Base-by-base conservation (phyloP, 2,888 invertebrate genomes). In the Caradrina clavipalpis region DNA sequence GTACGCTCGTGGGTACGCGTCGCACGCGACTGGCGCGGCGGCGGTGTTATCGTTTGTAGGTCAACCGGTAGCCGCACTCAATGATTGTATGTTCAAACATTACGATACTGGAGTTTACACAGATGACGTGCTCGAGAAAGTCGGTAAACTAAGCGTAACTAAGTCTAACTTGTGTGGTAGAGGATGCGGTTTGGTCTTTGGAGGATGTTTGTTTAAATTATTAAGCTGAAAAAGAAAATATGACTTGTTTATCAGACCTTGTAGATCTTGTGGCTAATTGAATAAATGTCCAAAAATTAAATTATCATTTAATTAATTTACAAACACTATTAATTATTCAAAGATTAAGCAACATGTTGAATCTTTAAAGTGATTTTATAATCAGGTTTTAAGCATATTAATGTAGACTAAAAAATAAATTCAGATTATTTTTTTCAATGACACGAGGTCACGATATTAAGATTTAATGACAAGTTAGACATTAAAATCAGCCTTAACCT, bases 21-120 rank as follows among this genome's bases (percentile, higher is more conserved):
- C 39, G 70, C 79, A 80, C 79, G 78, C 82, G 80, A 87, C 87
- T 88, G 86, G 50, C 19, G 71, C 58, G 69, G 74, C 61, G 65
- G 72, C 69, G 62, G 66, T 66, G 88, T 89, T 90, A 89, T 78
- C 83, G 82, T 82, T 89, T 87, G 83, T 90, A 86, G 90, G 90
- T 89, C 91, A 90, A 81, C 79, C 86, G 84, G 86, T 84, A 86
- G 86, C 80, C 84, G 79, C 79, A 83, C 67, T 73, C 82, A 85
- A 83, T 87, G 86, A 89, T 88, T 85, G 81, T 81, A 86, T 84
- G 73, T 84, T 81, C 85, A 90, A 89, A 90, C 86, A 88, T 81
- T 78, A 77, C 77, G 80, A 81, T 80, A 84, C 65, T 65, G 50
- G 63, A 77, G 84, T 88, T 84, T 86, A 85, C 87, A 65, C 83